These are phyloP conservation scores for Myotis yumanensis DNA, from an alignment of 2,113 vertebrate species.

Conservation along the genomic window DNA sequence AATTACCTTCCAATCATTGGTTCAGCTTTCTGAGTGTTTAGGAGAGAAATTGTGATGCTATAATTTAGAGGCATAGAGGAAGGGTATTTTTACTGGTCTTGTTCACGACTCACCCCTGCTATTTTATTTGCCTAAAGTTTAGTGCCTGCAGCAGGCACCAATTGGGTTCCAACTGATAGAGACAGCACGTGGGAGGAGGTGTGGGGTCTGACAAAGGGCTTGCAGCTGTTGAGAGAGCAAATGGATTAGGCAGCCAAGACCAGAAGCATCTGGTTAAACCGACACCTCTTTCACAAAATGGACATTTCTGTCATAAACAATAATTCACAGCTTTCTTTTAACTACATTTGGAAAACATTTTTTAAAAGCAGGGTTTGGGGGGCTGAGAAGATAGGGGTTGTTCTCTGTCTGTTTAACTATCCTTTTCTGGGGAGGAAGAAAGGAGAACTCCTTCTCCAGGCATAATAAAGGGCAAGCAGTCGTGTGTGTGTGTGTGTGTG, in stretches of 20 bases:
- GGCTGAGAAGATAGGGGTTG: background rate
- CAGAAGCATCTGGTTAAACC: constrained; percentile 75
- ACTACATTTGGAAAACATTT: constrained; percentile 46
- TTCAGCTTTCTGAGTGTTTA: constrained; percentile 33
- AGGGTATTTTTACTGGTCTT: constrained; percentile 55
- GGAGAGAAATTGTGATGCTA: background rate
- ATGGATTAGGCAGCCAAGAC: constrained; percentile 59
- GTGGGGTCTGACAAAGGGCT: constrained; percentile 60
- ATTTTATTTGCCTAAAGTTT: constrained; percentile 74
- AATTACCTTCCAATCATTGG: constrained; percentile 18
- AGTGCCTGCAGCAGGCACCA: constrained; percentile 66
- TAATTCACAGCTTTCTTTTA: constrained; percentile 64
- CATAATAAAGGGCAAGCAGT: background rate
- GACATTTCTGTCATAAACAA: constrained; percentile 68
- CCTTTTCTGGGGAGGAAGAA: background rate
- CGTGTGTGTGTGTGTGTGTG: background rate
- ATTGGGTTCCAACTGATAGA: constrained; percentile 63
- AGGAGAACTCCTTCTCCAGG: background rate
- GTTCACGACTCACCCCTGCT: constrained; percentile 70
- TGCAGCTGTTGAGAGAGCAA: constrained; percentile 60
- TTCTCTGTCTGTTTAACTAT: constrained; percentile 7
- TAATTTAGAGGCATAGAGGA: constrained; percentile 37
- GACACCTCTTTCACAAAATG: constrained; percentile 54
- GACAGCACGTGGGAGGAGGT: constrained; percentile 49
- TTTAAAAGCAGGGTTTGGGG: background rate